Evolutionary conservation across 2,113 vertebrate genomes (phyloP).

Genomic region (Lonchura striata): DNA sequence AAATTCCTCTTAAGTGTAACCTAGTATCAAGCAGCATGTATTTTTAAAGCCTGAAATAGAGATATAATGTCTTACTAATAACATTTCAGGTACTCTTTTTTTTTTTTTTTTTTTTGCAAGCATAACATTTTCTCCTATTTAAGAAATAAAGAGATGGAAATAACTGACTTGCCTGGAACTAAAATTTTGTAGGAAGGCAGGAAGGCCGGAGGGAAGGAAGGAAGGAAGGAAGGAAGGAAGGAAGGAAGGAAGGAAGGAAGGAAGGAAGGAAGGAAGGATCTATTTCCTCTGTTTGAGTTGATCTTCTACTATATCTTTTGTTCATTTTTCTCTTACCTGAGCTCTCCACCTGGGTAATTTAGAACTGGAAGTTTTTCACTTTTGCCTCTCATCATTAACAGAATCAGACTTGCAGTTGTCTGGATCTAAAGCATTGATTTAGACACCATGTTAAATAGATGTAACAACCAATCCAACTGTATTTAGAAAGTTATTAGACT

Average conservation of each 20-base stretch:
- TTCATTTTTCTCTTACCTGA: background rate
- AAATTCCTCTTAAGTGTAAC: background rate
- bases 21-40: background rate
- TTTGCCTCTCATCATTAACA: background rate
- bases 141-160: background rate
- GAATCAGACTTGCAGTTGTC: background rate
- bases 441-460: background rate
- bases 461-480: background rate
- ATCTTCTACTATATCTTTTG: background rate
- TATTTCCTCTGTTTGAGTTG: background rate
- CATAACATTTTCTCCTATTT: background rate
- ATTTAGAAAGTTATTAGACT: conserved; percentile 10
- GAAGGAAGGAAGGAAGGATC: background rate
- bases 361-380: background rate
- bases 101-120: background rate
- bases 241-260: background rate
- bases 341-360: background rate
- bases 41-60: background rate
- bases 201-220: background rate
- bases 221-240: background rate
- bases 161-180: background rate
- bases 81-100: background rate
- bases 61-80: background rate
- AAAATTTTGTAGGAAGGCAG: background rate
- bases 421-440: background rate